Percentiles rank a stretch among this genome's conserved stretches.
Evolutionary conservation across 92 coral and sea anemone genomes (phyloP).

Genomic region (Porites cylindrica): DNA sequence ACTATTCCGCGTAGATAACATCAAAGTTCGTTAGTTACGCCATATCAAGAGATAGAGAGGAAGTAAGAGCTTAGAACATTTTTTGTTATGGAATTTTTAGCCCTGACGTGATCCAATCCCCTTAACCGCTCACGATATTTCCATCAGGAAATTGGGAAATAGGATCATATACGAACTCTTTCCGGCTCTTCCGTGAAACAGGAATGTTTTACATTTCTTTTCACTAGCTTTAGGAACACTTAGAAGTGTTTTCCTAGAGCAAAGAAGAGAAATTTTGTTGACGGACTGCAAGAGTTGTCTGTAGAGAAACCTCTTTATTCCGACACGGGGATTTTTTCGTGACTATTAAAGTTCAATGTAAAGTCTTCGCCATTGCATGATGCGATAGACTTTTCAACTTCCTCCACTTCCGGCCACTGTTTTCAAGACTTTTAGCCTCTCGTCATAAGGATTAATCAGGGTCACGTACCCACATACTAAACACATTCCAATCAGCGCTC

Average conservation of each 20-base stretch:
- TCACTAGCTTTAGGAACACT: not conserved
- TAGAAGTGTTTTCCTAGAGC: not conserved
- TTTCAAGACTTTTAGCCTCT: not conserved
- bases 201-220: not conserved
- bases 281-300: too few species aligned
- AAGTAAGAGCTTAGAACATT: too few species aligned
- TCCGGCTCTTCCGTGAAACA: conserved; percentile 13
- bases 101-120: not conserved
- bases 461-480: not conserved
- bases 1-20: too few species aligned
- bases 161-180: conserved; percentile 13
- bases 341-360: not conserved
- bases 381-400: not conserved
- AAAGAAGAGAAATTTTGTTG: too few species aligned
- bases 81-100: not conserved
- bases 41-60: too few species aligned
- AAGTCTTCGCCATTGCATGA: not conserved
- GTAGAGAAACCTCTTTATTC: too few species aligned
- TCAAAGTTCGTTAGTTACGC: too few species aligned
- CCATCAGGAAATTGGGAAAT: conserved; percentile 5
- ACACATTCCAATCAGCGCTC: too few species aligned
- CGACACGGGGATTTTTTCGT: not conserved
- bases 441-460: not conserved
- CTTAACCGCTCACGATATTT: not conserved
- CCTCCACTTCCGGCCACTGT: not conserved